Evolutionary conservation across 2,888 invertebrate genomes (phyloP), one percentile per base, ranked within the genome.

Genomic region (Junonia oenone): DNA sequence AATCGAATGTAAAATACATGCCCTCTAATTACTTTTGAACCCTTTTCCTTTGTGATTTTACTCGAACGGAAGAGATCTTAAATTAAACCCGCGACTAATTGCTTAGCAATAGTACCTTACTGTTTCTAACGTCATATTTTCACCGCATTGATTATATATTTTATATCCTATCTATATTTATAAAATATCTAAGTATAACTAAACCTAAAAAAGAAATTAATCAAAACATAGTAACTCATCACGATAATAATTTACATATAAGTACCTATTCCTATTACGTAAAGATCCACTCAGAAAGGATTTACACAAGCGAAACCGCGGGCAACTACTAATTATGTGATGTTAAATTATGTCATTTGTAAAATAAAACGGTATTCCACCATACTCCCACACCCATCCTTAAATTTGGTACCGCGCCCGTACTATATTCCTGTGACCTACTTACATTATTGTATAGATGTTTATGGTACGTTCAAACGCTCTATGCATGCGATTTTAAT

Each of bases 351-450:
- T 53, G 54, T 45, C 48, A 59, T 61, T 55, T 55, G 51, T 58
- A 50, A 13, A 62, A 53, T 52, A n/a, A 40, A 52, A 63, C 65
- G 65, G 70, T n/a, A n/a, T 33, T 33, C 11, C 31, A 33, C 22
- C 22, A 22, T 71, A 67, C 63, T 64, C 66, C 54, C 47, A 54
- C 59, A 50, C 65, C 64, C 63, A 64, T 60, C 65, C 74, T 72
- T 64, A 59, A 56, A 62, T 66, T 69, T 37, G 45, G 26, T 27
- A 38, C 37, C 62, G 51, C 55, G 15, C 58, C 61, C 53, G 51
- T 68, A 58, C 62, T 51, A 40, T 55, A 37, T 76, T 54, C 81
- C 78, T 65, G 73, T 84, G 84, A 84, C 85, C 86, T 75, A 85
- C 73, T 81, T 83, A 69, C 58, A 53, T 61, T 62, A 62, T 55